A percentile compares a stretch with the other conserved stretches of the same genome.
Evolutionary conservation across 2,888 invertebrate species (phyloP).

Genomic region (Scaptomyza polygonia): DNA sequence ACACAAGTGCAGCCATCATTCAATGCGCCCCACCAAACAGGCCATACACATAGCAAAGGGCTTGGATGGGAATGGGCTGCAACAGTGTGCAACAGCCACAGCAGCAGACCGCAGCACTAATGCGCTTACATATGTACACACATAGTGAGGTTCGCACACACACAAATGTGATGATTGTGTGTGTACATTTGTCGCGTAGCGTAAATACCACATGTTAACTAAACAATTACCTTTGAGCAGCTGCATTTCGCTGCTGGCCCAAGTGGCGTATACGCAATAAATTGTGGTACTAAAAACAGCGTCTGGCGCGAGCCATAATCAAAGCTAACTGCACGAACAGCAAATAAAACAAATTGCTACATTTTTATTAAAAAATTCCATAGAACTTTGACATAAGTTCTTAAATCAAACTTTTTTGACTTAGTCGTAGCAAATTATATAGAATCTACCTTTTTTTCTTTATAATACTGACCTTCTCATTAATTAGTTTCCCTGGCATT

Average conservation of each 20-base stretch:
- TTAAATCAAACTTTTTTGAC: too few species aligned
- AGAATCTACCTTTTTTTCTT: background rate
- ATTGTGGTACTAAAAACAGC: constrained; percentile 11
- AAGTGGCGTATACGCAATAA: constrained; percentile 60
- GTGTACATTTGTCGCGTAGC: constrained; percentile 42
- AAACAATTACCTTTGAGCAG: constrained; percentile 72
- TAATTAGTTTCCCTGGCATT: constrained; percentile 15
- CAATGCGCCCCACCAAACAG: constrained; percentile 8
- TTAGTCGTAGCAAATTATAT: too few species aligned
- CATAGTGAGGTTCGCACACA: constrained; percentile 8
- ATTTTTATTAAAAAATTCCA: background rate
- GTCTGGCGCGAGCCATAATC: background rate
- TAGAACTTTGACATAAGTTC: background rate
- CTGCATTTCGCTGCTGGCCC: constrained; percentile 36
- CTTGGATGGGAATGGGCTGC: constrained; percentile 17
- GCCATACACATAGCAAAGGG: constrained; percentile 16
- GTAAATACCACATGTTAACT: constrained; percentile 78
- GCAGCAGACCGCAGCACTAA: constrained; percentile 68
- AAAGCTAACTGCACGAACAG: constrained; percentile 5
- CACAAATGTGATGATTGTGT: constrained; percentile 46
- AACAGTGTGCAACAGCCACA: constrained; percentile 50
- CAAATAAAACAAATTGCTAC: background rate
- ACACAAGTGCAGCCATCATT: constrained; percentile 28
- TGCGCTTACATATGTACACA: constrained; percentile 59
- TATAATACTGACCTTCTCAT: background rate